Evolutionary conservation across 1,140 invertebrate species (phyloP).

Genomic region (Bilobella aurantiaca): DNA sequence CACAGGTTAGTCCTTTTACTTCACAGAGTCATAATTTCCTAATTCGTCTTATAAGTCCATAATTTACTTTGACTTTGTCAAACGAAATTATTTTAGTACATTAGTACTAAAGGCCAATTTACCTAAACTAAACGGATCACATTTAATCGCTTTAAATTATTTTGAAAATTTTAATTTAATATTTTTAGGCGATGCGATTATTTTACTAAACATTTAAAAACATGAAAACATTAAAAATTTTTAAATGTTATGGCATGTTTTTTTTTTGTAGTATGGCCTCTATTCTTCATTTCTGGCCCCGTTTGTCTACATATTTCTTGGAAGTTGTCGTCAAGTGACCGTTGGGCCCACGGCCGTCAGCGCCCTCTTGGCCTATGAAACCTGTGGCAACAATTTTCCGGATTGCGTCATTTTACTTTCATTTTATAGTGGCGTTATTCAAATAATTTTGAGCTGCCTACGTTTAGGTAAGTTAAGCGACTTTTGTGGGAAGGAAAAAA

Average conservation of each 20-base stretch:
- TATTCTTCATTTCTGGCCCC: constrained; percentile 61
- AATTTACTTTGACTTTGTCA: background rate
- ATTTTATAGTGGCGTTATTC: constrained; percentile 23
- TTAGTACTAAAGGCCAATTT: no score
- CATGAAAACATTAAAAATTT: no score
- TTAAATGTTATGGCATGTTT: constrained; percentile 28
- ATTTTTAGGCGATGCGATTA: no score
- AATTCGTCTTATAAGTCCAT: constrained; percentile 3
- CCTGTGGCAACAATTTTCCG: constrained; percentile 21
- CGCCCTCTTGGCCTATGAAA: constrained; percentile 41
- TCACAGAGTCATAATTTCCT: background rate
- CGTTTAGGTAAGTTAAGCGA: constrained; percentile 47
- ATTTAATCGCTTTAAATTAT: no score
- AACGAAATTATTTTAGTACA: no score
- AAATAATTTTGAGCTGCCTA: constrained; percentile 19
- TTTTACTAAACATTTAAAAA: no score
- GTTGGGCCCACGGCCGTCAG: constrained; percentile 80
- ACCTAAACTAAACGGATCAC: no score
- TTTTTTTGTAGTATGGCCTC: constrained; percentile 55
- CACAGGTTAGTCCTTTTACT: constrained; percentile 51
- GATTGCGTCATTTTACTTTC: constrained; percentile 18
- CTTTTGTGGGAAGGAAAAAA: no score
- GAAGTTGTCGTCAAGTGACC: constrained; percentile 80
- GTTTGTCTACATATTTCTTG: constrained; percentile 77
- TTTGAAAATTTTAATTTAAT: no score